Conservation (phyloP, 1,140 invertebrate species). For the Semibalanus balanoides region DNA sequence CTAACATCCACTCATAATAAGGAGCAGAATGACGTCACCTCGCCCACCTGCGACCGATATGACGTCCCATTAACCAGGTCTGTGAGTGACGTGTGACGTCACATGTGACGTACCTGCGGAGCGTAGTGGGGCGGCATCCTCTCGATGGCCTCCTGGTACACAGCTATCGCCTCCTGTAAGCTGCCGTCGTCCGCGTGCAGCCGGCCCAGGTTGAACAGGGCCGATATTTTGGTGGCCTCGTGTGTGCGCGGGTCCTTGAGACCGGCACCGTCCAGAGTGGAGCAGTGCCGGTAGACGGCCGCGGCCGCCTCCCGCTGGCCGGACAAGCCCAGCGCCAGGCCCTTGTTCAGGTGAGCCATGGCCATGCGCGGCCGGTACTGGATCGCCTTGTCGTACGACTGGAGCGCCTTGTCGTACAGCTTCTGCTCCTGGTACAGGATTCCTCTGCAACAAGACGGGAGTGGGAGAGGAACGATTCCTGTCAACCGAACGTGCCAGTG, state of each 20-base stretch:
- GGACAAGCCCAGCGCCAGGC: constrained; percentile 64
- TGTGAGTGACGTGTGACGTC: too few relatives aligned
- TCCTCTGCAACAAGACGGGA: constrained; percentile 55
- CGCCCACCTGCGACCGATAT: too few relatives aligned
- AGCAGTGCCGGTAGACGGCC: constrained; percentile 61
- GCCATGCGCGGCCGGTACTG: constrained; percentile 85
- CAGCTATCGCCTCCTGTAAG: constrained; percentile 66
- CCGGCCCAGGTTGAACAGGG: constrained; percentile 76
- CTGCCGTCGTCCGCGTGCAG: constrained; percentile 74
- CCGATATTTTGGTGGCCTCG: constrained; percentile 74
- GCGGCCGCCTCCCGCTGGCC: constrained; percentile 70
- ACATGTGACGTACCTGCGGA: constrained; percentile 45
- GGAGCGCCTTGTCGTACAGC: constrained; percentile 71
- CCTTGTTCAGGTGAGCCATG: constrained; percentile 93
- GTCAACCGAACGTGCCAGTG: too few relatives aligned
- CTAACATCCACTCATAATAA: too few relatives aligned
- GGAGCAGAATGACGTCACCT: too few relatives aligned
- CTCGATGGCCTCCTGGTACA: constrained; percentile 71
- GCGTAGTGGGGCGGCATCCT: constrained; percentile 65
- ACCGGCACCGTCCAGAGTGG: constrained; percentile 64
- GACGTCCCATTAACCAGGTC: too few relatives aligned
- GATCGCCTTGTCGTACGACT: constrained; percentile 83
- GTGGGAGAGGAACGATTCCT: not conserved
- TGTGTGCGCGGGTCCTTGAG: constrained; percentile 80
- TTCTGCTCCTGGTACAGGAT: constrained; percentile 81